A percentile compares a stretch with the other conserved stretches of the same genome.
Evolutionary conservation across 2,797 vertebrate species (phyloP).

Genomic region (Lemur catta): DNA sequence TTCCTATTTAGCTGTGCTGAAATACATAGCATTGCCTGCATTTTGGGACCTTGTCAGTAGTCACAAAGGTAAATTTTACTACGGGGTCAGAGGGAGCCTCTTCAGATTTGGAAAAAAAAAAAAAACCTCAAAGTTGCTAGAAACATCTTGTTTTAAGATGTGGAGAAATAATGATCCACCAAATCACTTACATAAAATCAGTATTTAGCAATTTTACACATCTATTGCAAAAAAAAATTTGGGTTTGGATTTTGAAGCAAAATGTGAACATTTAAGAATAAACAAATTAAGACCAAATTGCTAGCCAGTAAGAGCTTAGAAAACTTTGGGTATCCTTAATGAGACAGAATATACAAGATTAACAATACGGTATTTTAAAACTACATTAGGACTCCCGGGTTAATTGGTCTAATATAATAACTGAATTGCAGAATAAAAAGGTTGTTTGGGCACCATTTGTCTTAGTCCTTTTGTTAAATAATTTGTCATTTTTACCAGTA

Average conservation of each 20-base stretch:
- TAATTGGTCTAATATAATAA: background rate
- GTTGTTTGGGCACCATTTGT: background rate
- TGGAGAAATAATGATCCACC: background rate
- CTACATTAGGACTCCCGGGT: background rate
- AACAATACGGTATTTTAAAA: background rate
- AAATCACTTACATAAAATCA: background rate
- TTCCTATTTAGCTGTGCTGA: background rate
- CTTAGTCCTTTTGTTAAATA: conserved; percentile 18
- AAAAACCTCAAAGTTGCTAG: background rate
- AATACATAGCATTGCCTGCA: background rate
- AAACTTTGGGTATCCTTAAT: background rate
- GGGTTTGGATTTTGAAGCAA: background rate
- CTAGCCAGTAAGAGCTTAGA: background rate
- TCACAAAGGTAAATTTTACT: background rate
- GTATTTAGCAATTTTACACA: background rate
- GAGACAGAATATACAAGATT: background rate
- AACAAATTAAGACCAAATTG: background rate
- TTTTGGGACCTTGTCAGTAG: background rate
- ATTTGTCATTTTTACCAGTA: conserved; percentile 18
- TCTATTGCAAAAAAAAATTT: background rate
- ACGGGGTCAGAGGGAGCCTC: background rate
- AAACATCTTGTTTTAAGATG: background rate
- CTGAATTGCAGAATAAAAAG: background rate
- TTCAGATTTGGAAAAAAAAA: background rate
- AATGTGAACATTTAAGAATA: background rate